Conservation (phyloP, 2,113 vertebrate species). For the Jacana jacana region DNA sequence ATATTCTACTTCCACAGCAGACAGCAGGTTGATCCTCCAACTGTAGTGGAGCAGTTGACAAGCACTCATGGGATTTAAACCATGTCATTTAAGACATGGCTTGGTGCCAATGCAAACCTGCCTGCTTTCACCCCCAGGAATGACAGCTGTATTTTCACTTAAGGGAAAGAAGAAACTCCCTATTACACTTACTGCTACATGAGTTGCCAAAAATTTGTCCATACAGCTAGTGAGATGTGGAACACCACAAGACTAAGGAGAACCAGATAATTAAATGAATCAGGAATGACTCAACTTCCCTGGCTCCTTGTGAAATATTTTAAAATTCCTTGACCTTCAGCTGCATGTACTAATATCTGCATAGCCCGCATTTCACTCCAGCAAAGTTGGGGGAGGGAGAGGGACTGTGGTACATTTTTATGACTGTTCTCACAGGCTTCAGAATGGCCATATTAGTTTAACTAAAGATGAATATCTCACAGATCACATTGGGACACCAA, state of each 20-base stretch:
- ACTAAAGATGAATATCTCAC: background rate
- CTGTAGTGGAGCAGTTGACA: background rate
- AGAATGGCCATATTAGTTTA: background rate
- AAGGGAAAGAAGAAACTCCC: constrained; percentile 34
- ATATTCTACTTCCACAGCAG: constrained; percentile 36
- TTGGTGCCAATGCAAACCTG: constrained; percentile 42
- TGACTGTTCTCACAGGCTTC: background rate
- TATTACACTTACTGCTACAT: background rate
- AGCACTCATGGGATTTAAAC: constrained; percentile 18
- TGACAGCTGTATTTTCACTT: constrained; percentile 28
- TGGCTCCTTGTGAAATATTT: background rate
- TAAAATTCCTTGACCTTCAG: background rate
- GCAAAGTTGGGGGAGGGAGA: background rate
- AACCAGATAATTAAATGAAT: background rate
- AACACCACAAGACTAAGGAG: constrained; percentile 1
- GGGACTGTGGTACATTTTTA: background rate
- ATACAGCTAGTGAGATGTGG: background rate
- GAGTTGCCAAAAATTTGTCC: constrained; percentile 4
- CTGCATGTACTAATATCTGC: background rate
- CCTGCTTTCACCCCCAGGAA: constrained; percentile 54
- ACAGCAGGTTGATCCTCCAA: background rate
- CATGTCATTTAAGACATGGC: background rate
- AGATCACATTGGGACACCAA: background rate
- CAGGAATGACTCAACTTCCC: background rate
- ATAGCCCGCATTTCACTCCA: background rate